A percentile compares a stretch with the other conserved stretches of the same genome.
These are phyloP conservation scores for Luehdorfia chinensis DNA, from an alignment of 1,140 invertebrate species.

Conservation along the genomic window DNA sequence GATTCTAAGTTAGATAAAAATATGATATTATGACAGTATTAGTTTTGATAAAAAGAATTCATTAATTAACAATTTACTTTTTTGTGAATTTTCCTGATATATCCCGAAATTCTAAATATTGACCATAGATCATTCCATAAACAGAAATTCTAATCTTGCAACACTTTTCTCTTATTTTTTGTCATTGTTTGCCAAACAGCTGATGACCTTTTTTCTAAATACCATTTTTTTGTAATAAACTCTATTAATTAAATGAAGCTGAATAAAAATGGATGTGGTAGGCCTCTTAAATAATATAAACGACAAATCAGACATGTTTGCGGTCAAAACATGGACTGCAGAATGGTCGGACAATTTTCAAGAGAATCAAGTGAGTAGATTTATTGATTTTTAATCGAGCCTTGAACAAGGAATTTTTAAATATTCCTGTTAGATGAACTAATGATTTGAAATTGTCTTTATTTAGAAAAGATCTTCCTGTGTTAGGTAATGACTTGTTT, in stretches of 20 bases:
- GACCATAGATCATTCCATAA: no score
- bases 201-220: constrained; percentile 30
- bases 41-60: no score
- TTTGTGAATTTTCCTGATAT: no score
- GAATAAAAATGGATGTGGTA: constrained; percentile 64
- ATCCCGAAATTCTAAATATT: no score
- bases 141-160: no score
- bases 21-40: no score
- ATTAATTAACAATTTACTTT: no score
- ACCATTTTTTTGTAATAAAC: constrained; percentile 22
- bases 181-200: constrained; percentile 38
- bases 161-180: no score
- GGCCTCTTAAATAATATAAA: constrained; percentile 65
- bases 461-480: constrained; percentile 5
- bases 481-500: constrained; percentile 23
- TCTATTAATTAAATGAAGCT: constrained; percentile 22
- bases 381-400: constrained; percentile 48
- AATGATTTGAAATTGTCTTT: not conserved
- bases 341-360: constrained; percentile 69
- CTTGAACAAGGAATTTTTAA: constrained; percentile 5
- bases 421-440: not conserved
- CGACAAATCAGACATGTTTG: constrained; percentile 66
- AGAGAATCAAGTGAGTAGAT: constrained; percentile 63
- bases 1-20: no score
- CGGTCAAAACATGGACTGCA: constrained; percentile 66